Evolutionary conservation across 2,113 vertebrate species (phyloP).

Genomic region (Halichoeres trimaculatus): DNA sequence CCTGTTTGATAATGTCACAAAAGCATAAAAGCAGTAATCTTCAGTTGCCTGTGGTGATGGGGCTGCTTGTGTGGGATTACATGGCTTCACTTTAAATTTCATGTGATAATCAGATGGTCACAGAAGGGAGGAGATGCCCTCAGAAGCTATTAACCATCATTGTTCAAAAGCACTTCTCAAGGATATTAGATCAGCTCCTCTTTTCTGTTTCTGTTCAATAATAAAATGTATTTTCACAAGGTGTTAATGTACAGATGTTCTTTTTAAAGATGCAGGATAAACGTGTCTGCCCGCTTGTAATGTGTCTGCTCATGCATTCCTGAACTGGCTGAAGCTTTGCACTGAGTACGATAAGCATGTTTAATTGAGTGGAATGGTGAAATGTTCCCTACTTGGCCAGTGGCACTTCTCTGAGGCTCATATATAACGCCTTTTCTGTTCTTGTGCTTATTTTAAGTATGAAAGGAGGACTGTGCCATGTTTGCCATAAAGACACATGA

Average conservation of each 20-base stretch:
- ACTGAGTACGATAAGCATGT: constrained; percentile 51
- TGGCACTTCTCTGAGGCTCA: constrained; percentile 30
- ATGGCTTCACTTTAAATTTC: background rate
- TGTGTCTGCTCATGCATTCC: constrained; percentile 53
- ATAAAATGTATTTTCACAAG: constrained; percentile 30
- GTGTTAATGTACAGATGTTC: constrained; percentile 40
- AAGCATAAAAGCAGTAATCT: background rate
- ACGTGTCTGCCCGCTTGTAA: constrained; percentile 36
- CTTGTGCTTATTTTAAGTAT: constrained; percentile 44
- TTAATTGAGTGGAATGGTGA: constrained; percentile 56
- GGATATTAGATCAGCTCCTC: constrained; percentile 14
- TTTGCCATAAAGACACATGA: constrained; percentile 38
- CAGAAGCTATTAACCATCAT: constrained; percentile 12
- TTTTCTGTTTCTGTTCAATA: constrained; percentile 2
- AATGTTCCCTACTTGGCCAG: constrained; percentile 45
- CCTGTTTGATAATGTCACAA: background rate
- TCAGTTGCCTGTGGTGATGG: background rate
- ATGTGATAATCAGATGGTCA: background rate
- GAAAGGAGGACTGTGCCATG: constrained; percentile 18
- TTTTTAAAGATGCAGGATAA: constrained; percentile 59
- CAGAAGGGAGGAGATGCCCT: background rate
- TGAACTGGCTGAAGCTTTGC: constrained; percentile 43
- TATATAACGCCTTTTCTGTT: constrained; percentile 46
- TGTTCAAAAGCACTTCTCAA: constrained; percentile 1
- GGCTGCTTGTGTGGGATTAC: background rate